Conservation (phyloP, 1,140 invertebrate species). For the Polypedilum pembai region DNA sequence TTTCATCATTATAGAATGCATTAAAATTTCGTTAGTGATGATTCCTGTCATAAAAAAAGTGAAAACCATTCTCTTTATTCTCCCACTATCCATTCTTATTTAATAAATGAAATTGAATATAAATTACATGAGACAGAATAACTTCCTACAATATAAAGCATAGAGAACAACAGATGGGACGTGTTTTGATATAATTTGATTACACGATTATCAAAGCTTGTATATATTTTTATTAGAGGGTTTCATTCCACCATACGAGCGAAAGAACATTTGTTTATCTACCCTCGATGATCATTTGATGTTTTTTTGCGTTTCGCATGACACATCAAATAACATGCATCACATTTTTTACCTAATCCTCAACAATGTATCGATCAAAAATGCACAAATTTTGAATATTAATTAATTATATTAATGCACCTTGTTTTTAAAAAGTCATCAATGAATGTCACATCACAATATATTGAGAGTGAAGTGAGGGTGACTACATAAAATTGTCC, state of each 20-base stretch:
- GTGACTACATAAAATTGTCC: background rate
- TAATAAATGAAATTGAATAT: background rate
- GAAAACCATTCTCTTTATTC: too few species aligned
- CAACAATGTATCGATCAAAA: too few species aligned
- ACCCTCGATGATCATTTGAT: constrained; percentile 9
- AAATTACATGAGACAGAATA: background rate
- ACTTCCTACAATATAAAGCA: background rate
- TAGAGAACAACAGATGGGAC: constrained; percentile 11
- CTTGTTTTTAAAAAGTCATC: too few species aligned
- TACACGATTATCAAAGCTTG: constrained; percentile 15
- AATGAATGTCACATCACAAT: too few species aligned
- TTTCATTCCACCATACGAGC: background rate
- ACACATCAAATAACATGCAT: background rate
- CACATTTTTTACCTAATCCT: too few species aligned
- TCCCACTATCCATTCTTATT: too few species aligned
- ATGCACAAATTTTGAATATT: too few species aligned
- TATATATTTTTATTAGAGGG: constrained; percentile 11
- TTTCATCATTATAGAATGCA: too few species aligned
- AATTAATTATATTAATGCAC: too few species aligned
- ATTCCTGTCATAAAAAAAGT: too few species aligned
- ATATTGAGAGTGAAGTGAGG: too few species aligned
- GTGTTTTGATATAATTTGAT: constrained; percentile 27
- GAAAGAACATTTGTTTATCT: constrained; percentile 25
- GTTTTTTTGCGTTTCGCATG: constrained; percentile 6
- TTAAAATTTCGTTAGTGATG: too few species aligned